phyloP scores from a whole-genome alignment of 2,888 invertebrate genomes.

The Caenorhabditis virilis region DNA sequence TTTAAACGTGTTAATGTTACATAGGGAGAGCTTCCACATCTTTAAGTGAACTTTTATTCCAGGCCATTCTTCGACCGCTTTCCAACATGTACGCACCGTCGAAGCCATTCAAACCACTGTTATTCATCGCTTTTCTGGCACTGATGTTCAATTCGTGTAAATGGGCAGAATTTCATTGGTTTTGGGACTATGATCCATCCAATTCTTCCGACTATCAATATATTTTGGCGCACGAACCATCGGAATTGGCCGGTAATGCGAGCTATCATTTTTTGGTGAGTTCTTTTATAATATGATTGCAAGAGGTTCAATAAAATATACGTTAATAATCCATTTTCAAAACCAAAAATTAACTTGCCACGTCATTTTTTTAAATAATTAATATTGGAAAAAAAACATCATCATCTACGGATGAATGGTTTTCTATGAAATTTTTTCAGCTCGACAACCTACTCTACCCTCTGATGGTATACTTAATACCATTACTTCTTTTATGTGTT shows the following conservation, averaged over 20 bases:
- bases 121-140: slow-evolving; percentile 54
- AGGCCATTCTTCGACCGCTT: slow-evolving; percentile 49
- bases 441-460: slow-evolving; percentile 64
- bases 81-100: slow-evolving; percentile 37
- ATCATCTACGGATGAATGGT: too few species aligned
- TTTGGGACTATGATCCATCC: slow-evolving; percentile 19
- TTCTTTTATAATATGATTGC: slow-evolving; percentile 1
- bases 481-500: slow-evolving; percentile 60
- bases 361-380: too few species aligned
- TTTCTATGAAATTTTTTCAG: slow-evolving; percentile 45
- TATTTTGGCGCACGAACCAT: slow-evolving; percentile 51
- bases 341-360: too few species aligned
- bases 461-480: slow-evolving; percentile 60
- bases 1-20: background rate
- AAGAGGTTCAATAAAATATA: background rate
- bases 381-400: too few species aligned
- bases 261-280: slow-evolving; percentile 46
- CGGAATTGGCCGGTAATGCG: slow-evolving; percentile 46
- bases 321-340: slow-evolving; percentile 4
- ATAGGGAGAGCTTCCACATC: background rate
- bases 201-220: slow-evolving; percentile 24
- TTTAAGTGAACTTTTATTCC: slow-evolving; percentile 5
- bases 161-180: slow-evolving; percentile 64
- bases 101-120: slow-evolving; percentile 47
- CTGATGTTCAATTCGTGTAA: slow-evolving; percentile 63